Evolutionary conservation across 2,113 vertebrate genomes (phyloP).

Genomic region (Ailuropoda melanoleuca): DNA sequence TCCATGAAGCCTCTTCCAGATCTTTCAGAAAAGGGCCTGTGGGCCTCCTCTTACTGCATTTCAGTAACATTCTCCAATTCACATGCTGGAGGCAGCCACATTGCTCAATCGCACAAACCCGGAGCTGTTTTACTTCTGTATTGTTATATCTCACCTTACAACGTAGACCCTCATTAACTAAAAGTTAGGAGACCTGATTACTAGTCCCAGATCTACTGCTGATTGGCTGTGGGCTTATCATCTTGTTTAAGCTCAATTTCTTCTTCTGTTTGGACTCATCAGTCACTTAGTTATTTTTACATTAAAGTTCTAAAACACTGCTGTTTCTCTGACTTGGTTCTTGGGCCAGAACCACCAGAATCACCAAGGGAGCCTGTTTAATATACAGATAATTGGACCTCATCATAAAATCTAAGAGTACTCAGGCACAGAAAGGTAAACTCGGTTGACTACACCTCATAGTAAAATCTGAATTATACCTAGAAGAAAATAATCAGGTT

Average conservation of each 20-base stretch:
- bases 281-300: background rate
- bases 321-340: background rate
- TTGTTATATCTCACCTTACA: background rate
- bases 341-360: background rate
- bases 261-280: background rate
- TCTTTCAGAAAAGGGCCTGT: background rate
- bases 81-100: background rate
- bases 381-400: background rate
- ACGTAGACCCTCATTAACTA: conserved; percentile 30
- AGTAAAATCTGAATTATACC: conserved; percentile 31
- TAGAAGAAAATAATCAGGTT: conserved; percentile 2
- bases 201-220: background rate
- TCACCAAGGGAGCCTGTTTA: background rate
- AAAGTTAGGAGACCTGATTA: background rate
- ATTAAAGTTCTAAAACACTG: background rate
- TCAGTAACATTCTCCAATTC: background rate
- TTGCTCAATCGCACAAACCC: background rate
- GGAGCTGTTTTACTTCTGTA: background rate
- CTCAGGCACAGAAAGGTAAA: background rate
- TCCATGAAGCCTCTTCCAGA: background rate
- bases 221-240: background rate
- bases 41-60: background rate
- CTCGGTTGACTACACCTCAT: background rate
- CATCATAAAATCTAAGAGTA: background rate
- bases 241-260: background rate